Percentiles rank a stretch among this genome's conserved stretches.
Evolutionary conservation across 2,797 vertebrate genomes (phyloP).

Genomic region (Coendou prehensilis): DNA sequence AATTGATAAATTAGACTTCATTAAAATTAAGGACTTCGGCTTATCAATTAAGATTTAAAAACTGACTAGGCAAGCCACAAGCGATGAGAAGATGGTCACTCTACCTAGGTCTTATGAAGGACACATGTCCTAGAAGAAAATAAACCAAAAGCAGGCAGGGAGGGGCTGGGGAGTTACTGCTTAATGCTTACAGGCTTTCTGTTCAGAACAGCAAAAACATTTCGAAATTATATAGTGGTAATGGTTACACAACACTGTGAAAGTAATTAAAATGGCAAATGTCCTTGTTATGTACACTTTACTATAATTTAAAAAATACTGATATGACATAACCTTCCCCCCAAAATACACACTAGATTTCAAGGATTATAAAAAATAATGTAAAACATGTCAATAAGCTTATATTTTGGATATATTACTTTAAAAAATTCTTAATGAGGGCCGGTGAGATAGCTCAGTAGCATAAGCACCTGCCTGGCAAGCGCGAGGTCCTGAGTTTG

Average conservation of each 20-base stretch:
- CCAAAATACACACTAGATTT: not conserved
- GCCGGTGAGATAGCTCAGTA: too few species aligned
- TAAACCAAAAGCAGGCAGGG: not conserved
- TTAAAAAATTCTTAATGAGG: not conserved
- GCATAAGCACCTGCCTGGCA: too few species aligned
- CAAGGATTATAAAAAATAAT: not conserved
- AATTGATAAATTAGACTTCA: not conserved
- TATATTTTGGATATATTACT: not conserved
- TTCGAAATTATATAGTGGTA: not conserved
- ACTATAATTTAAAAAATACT: not conserved
- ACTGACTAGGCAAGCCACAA: not conserved
- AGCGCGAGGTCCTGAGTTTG: too few species aligned
- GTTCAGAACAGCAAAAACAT: not conserved
- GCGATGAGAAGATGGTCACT: not conserved
- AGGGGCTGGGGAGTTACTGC: rapidly evolving
- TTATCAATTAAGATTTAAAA: not conserved
- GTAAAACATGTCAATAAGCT: not conserved
- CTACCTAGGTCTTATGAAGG: not conserved
- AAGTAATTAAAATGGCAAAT: not conserved
- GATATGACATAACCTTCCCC: not conserved
- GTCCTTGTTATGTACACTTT: not conserved
- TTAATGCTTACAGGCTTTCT: not conserved
- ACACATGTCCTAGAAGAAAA: not conserved
- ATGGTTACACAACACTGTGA: not conserved
- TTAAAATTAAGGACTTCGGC: constrained; percentile 11